Conservation (phyloP, 37 sponge, comb jelly and placozoan species). For the Chondrilla cf. caribensis region DNA sequence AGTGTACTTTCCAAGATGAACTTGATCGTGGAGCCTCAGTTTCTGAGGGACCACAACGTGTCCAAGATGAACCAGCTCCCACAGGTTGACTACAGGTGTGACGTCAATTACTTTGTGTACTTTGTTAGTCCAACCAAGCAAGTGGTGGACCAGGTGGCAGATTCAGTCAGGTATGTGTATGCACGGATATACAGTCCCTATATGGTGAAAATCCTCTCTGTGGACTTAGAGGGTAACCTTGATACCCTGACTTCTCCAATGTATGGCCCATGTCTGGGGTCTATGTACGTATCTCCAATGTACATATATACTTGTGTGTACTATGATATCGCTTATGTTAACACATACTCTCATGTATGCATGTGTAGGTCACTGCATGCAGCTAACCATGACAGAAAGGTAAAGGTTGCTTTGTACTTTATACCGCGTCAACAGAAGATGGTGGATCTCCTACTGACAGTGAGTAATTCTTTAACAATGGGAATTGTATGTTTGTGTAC, state of each 20-base stretch:
- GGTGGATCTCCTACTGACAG: neutral
- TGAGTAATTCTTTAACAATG: no score
- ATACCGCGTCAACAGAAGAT: neutral
- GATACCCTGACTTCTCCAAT: neutral
- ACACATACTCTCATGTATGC: neutral
- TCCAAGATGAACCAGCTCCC: conserved; percentile 72
- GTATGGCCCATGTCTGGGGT: no score
- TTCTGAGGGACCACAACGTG: conserved; percentile 53
- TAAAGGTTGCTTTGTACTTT: neutral
- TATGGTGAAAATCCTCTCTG: neutral
- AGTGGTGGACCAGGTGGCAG: conserved; percentile 44
- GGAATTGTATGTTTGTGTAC: no score
- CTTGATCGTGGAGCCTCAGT: conserved; percentile 19
- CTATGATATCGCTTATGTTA: neutral
- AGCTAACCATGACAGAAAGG: neutral
- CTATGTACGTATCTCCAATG: no score
- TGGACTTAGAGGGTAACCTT: no score
- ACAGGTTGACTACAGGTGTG: conserved; percentile 2
- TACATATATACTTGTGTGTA: no score
- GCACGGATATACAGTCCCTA: no score
- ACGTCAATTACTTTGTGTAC: conserved; percentile 52
- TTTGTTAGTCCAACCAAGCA: conserved; percentile 47
- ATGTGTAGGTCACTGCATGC: neutral
- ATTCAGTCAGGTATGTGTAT: conserved; percentile 54
- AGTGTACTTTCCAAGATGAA: conserved; percentile 24